Percentiles rank a stretch among this genome's conserved stretches.
Conservation (phyloP, 1,140 invertebrate species). For the Drosophila auraria region DNA sequence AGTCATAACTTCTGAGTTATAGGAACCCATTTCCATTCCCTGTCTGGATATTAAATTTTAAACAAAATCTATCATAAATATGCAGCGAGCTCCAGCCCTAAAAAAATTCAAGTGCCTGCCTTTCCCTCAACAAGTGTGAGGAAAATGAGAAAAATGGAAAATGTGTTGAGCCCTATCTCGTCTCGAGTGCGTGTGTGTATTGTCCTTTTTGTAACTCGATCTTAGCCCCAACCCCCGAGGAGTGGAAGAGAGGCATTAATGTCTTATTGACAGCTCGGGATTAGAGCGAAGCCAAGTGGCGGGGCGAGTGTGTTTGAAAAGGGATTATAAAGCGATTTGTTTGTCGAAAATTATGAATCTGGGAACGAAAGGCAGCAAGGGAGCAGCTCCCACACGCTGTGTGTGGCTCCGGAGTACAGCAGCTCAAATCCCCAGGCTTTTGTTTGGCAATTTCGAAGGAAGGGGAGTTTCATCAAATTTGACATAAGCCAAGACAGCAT, state of each 20-base stretch:
- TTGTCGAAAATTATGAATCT: conserved; percentile 83
- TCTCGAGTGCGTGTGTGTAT: conserved; percentile 12
- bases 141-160: conserved; percentile 13
- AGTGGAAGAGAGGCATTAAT: conserved; percentile 60
- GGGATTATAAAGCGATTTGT: conserved; percentile 83
- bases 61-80: conserved; percentile 60
- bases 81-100: conserved; percentile 21
- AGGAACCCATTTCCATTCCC: conserved; percentile 11
- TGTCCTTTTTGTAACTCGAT: conserved; percentile 78
- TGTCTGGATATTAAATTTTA: conserved; percentile 60
- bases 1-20: conserved; percentile 36
- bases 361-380: conserved; percentile 35
- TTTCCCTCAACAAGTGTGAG: conserved; percentile 60
- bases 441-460: conserved; percentile 4
- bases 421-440: conserved; percentile 49
- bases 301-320: conserved; percentile 73
- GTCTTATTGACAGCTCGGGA: conserved; percentile 81
- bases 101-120: conserved; percentile 53
- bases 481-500: conserved; percentile 51
- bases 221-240: conserved; percentile 2
- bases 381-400: conserved; percentile 69
- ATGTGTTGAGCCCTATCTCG: conserved; percentile 30
- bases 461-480: conserved; percentile 41
- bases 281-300: conserved; percentile 74
- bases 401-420: conserved; percentile 48